phyloP scores from a whole-genome alignment of 2,797 vertebrate species.

The Neosalanx taihuensis region DNA sequence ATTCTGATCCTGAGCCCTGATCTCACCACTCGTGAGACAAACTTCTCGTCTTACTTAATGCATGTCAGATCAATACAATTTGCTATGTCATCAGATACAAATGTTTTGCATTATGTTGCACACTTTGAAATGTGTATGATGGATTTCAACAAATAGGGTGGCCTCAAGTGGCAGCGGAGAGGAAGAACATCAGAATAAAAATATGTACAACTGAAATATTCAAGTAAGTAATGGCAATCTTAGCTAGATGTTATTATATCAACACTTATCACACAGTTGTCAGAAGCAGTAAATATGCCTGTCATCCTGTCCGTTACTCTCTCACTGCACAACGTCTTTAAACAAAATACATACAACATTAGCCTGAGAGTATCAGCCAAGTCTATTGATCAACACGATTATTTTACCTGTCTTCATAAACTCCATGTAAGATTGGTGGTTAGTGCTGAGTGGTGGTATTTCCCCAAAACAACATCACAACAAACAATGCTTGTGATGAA shows the following conservation, averaged over 20 bases:
- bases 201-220: too few relatives aligned
- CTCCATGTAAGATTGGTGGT: conserved; percentile 56
- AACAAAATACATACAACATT: neutral
- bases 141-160: neutral
- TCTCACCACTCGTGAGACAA: neutral
- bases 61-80: neutral
- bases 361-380: neutral
- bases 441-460: conserved; percentile 70
- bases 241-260: too few relatives aligned
- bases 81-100: neutral
- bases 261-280: neutral
- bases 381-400: neutral
- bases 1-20: neutral
- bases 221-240: too few relatives aligned
- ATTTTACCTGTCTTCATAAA: conserved; percentile 1
- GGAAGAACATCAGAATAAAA: neutral
- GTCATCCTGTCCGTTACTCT: neutral
- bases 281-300: neutral
- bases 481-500: conserved; percentile 66
- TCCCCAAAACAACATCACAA: conserved; percentile 54
- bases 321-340: neutral
- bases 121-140: neutral
- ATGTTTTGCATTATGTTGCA: neutral
- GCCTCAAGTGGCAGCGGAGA: neutral
- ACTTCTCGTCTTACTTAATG: neutral